Percentiles rank a stretch among this genome's conserved stretches.
Conservation (phyloP, 2,113 vertebrate species). For the Xyrauchen texanus region DNA sequence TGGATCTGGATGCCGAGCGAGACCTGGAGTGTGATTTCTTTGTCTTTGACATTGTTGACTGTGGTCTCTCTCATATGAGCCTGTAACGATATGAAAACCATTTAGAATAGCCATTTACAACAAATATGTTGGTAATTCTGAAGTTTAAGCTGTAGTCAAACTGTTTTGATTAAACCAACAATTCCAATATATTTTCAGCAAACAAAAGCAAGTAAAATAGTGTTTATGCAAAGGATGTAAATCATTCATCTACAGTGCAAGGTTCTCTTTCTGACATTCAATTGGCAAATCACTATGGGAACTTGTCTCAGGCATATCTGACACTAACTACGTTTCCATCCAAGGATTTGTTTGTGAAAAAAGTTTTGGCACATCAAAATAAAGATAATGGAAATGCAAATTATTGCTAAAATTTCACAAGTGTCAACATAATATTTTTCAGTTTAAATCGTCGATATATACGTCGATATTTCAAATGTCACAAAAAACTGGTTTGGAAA, state of each 20-base stretch:
- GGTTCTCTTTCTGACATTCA: no score
- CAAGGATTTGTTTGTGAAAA: no score
- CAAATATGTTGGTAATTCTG: neutral
- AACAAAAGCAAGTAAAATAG: neutral
- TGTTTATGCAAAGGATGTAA: neutral
- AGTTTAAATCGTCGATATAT: no score
- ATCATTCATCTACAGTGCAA: neutral
- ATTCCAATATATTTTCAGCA: neutral
- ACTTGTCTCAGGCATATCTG: no score
- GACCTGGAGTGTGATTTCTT: conserved; percentile 91
- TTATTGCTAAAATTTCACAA: no score
- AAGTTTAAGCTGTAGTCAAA: neutral
- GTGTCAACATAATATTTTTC: no score
- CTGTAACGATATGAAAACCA: conserved; percentile 56
- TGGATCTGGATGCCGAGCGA: conserved; percentile 84
- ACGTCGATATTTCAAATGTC: no score
- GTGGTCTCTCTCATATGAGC: conserved; percentile 59
- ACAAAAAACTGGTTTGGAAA: no score
- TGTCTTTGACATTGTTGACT: conserved; percentile 87
- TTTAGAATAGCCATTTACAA: neutral
- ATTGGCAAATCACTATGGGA: no score
- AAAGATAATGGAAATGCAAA: no score
- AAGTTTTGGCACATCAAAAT: no score
- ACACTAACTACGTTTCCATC: no score
- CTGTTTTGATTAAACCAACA: neutral